A percentile compares a stretch with the other conserved stretches of the same genome.
Evolutionary conservation across 1,140 invertebrate species (phyloP).

Genomic region (Vanessa atalanta): DNA sequence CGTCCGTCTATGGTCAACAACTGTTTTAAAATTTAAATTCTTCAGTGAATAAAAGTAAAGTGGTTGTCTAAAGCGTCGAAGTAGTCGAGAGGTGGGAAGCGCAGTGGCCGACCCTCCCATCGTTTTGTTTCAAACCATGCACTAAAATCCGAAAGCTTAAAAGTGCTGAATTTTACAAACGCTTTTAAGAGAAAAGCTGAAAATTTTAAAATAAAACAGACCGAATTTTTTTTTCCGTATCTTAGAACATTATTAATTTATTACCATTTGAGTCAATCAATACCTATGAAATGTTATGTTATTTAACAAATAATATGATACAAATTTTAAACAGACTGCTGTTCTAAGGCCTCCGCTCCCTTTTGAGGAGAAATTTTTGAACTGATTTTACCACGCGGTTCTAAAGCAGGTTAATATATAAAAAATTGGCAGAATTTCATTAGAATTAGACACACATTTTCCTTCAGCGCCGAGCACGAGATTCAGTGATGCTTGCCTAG

Average conservation of each 20-base stretch:
- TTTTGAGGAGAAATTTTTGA: too few species aligned
- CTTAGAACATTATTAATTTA: not conserved
- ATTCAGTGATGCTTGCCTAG: too few species aligned
- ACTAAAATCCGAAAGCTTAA: constrained; percentile 14
- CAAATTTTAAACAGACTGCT: too few species aligned
- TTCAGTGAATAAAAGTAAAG: constrained; percentile 13
- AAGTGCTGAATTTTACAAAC: constrained; percentile 15
- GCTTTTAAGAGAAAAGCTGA: constrained; percentile 10
- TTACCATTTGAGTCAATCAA: not conserved
- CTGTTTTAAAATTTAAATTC: constrained; percentile 15
- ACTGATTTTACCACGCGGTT: too few species aligned
- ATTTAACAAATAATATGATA: too few species aligned
- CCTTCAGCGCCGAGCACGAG: too few species aligned
- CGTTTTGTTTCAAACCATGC: constrained; percentile 16
- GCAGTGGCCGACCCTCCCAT: constrained; percentile 15
- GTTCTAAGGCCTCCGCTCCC: too few species aligned
- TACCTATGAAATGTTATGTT: not conserved
- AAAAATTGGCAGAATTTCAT: too few species aligned
- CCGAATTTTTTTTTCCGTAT: not conserved
- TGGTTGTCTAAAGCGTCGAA: constrained; percentile 17
- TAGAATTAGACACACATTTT: too few species aligned
- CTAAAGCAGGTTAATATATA: too few species aligned
- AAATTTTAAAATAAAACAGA: not conserved
- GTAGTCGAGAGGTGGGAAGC: constrained; percentile 13
- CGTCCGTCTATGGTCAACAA: constrained; percentile 1